These are phyloP conservation scores for Hyposoter dolosus DNA, from an alignment of 2,888 invertebrate genomes.

Conservation along the genomic window DNA sequence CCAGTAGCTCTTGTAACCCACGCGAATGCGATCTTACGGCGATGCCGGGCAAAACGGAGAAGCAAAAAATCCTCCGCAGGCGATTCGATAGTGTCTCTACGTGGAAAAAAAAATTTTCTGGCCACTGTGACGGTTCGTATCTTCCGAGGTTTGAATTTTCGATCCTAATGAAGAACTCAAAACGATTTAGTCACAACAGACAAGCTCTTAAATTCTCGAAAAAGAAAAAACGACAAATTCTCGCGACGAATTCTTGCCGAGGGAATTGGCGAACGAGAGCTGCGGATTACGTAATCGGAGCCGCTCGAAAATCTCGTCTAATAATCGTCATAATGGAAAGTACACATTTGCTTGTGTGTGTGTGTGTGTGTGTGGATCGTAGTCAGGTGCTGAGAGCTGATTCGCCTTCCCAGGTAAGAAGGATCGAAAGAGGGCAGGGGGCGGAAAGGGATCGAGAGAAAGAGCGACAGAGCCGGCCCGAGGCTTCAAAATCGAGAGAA, in stretches of 20 bases:
- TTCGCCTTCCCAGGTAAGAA: slow-evolving; percentile 47
- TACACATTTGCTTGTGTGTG: slow-evolving; percentile 76
- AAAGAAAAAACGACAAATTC: neutral
- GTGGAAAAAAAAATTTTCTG: neutral
- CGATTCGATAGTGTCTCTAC: slow-evolving; percentile 16
- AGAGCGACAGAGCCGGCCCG: slow-evolving; percentile 11
- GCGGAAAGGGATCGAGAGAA: slow-evolving; percentile 17
- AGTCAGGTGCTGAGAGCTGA: slow-evolving; percentile 69
- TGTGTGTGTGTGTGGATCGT: slow-evolving; percentile 50
- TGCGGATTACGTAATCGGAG: slow-evolving; percentile 27
- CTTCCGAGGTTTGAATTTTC: neutral
- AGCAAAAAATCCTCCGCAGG: slow-evolving; percentile 38
- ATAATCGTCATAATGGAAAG: slow-evolving; percentile 44
- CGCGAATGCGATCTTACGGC: slow-evolving; percentile 57
- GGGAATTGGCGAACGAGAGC: slow-evolving; percentile 3
- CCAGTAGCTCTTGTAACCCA: slow-evolving; percentile 65
- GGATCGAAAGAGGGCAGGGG: slow-evolving; percentile 4
- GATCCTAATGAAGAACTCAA: neutral
- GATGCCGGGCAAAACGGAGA: slow-evolving; percentile 44
- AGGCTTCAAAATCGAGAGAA: slow-evolving; percentile 47
- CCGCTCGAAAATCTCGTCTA: slow-evolving; percentile 15
- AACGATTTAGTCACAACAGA: neutral
- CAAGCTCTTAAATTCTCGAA: neutral
- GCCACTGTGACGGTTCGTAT: neutral
- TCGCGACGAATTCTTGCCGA: neutral